Evolutionary conservation across 2,797 vertebrate species (phyloP).

Genomic region (Enteromius viviparus): DNA sequence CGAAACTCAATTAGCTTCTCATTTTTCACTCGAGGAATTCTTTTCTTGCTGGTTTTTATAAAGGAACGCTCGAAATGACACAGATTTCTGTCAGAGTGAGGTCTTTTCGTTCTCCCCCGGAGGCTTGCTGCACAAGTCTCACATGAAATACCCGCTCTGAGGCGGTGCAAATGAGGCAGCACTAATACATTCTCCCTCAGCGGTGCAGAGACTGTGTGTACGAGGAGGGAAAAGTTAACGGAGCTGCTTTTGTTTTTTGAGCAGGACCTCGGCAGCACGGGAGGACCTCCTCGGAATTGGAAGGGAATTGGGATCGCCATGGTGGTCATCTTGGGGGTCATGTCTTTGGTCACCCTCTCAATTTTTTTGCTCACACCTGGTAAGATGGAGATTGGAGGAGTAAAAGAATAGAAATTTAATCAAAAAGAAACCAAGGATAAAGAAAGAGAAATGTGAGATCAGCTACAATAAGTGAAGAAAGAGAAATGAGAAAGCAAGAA

Average conservation of each 20-base stretch:
- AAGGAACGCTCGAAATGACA: slow-evolving; percentile 62
- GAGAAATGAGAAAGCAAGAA: neutral
- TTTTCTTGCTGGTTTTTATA: slow-evolving; percentile 52
- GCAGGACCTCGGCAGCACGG: slow-evolving; percentile 77
- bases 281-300: slow-evolving; percentile 84
- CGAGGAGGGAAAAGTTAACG: slow-evolving; percentile 35
- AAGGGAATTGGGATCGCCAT: slow-evolving; percentile 84
- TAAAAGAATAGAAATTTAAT: slow-evolving; percentile 18
- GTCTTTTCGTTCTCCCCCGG: slow-evolving; percentile 56
- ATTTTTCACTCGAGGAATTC: slow-evolving; percentile 54
- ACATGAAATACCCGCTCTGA: slow-evolving; percentile 56
- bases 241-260: neutral
- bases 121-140: slow-evolving; percentile 56
- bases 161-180: slow-evolving; percentile 72
- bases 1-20: slow-evolving; percentile 59
- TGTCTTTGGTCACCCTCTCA: slow-evolving; percentile 82
- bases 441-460: slow-evolving; percentile 32
- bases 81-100: slow-evolving; percentile 54
- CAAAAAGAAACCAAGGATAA: neutral
- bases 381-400: slow-evolving; percentile 60
- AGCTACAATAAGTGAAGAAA: slow-evolving; percentile 14
- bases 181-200: slow-evolving; percentile 70
- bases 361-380: slow-evolving; percentile 83
- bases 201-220: slow-evolving; percentile 41
- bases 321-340: slow-evolving; percentile 82